Conservation (phyloP, 2,113 vertebrate genomes). For the Cynopterus brachyotis region DNA sequence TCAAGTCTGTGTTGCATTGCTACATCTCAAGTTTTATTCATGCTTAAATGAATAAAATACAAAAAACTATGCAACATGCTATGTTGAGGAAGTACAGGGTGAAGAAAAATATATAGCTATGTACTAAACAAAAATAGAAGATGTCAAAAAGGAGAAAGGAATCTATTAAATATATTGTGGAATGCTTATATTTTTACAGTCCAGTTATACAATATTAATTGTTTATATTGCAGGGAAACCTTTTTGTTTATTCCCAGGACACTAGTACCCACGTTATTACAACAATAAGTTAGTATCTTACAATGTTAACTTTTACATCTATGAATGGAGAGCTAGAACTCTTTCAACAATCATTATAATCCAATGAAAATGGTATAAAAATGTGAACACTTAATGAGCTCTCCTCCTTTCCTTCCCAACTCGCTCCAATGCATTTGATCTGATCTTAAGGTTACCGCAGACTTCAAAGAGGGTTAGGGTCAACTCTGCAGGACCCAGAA, state of each 20-base stretch:
- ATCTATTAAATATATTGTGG: background rate
- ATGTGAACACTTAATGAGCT: constrained; percentile 29
- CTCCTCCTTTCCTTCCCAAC: background rate
- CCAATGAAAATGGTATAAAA: constrained; percentile 30
- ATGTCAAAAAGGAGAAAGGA: background rate
- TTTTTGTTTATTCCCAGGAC: background rate
- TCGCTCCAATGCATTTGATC: background rate
- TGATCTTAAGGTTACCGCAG: constrained; percentile 38
- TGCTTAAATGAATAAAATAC: background rate
- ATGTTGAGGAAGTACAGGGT: too few species aligned
- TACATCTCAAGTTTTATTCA: background rate
- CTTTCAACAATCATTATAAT: background rate
- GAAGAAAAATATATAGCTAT: background rate
- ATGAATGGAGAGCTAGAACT: background rate
- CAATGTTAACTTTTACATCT: background rate
- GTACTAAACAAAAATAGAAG: background rate
- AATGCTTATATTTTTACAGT: background rate
- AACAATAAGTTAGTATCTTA: background rate
- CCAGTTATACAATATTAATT: background rate
- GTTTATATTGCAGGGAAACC: background rate
- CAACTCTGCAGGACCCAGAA: constrained; percentile 27
- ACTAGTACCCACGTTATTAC: background rate
- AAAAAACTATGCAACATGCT: background rate
- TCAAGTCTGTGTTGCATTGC: background rate
- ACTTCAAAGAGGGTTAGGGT: constrained; percentile 59